Conservation (phyloP, 2,888 invertebrate genomes). For the Phyto melanocephala region DNA sequence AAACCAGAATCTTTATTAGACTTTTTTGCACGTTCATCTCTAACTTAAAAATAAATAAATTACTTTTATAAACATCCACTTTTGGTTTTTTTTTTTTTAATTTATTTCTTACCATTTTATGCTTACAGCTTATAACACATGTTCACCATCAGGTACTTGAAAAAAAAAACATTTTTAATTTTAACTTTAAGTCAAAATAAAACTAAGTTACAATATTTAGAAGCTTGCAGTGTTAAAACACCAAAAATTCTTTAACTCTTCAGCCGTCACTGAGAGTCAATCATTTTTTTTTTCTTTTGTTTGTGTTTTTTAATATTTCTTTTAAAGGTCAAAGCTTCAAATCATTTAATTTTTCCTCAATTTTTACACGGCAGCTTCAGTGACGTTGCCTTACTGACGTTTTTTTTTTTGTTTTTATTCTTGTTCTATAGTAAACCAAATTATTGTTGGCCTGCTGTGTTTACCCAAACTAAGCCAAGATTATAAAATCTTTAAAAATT, state of each 20-base stretch:
- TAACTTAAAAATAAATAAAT: slow-evolving; percentile 7
- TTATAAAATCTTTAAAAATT: slow-evolving; percentile 48
- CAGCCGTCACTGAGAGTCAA: slow-evolving; percentile 6
- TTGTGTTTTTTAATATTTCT: slow-evolving; percentile 13
- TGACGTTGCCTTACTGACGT: slow-evolving; percentile 14
- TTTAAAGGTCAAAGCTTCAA: slow-evolving; percentile 55
- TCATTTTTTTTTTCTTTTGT: background rate
- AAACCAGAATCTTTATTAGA: slow-evolving; percentile 1
- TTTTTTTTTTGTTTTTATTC: background rate
- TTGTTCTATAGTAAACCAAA: background rate
- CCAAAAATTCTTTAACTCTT: background rate
- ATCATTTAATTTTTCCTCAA: slow-evolving; percentile 38
- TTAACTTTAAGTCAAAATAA: slow-evolving; percentile 13
- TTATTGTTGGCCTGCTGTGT: slow-evolving; percentile 1
- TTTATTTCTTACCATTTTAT: background rate
- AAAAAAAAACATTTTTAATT: slow-evolving; percentile 23
- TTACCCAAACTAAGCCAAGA: slow-evolving; percentile 14
- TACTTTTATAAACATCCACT: slow-evolving; percentile 38
- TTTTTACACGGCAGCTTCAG: slow-evolving; percentile 25
- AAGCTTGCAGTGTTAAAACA: background rate
- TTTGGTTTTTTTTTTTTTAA: background rate
- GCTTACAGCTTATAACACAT: slow-evolving; percentile 19
- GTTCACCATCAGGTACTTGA: slow-evolving; percentile 1
- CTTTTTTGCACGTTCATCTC: slow-evolving; percentile 9
- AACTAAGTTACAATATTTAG: background rate